Percentiles rank a stretch among this genome's conserved stretches.
Evolutionary conservation across 2,797 vertebrate genomes (phyloP).

Genomic region (Petrocephalus sullivani): DNA sequence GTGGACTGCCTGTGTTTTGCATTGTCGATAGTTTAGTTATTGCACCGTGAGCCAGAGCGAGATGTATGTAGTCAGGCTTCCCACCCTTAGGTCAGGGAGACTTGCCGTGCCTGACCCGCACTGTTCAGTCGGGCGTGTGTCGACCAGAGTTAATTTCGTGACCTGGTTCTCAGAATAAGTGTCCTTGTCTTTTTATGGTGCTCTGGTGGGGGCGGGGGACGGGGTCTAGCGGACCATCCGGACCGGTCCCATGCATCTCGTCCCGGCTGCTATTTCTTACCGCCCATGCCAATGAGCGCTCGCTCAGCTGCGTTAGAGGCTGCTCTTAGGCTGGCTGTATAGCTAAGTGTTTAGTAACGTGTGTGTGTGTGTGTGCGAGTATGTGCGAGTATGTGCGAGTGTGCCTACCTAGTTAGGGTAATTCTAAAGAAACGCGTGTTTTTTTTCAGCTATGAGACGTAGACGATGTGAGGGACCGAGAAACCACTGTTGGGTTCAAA

Average conservation of each 20-base stretch:
- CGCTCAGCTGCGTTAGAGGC: not conserved
- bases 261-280: not conserved
- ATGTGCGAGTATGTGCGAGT: not conserved
- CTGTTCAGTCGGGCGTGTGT: slow-evolving; percentile 21
- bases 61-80: too few relatives aligned
- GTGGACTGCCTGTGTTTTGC: not conserved
- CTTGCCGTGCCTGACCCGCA: not conserved
- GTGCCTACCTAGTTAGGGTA: not conserved
- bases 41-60: not conserved
- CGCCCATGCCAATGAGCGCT: not conserved
- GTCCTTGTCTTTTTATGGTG: slow-evolving; percentile 30
- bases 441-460: not conserved
- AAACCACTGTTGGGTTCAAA: not conserved
- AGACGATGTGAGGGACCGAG: not conserved
- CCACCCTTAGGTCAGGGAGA: not conserved
- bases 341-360: not conserved
- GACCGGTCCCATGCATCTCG: not conserved
- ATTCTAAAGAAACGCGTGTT: too few relatives aligned
- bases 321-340: too few relatives aligned
- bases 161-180: slow-evolving; percentile 46
- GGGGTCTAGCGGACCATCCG: not conserved
- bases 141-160: slow-evolving; percentile 45
- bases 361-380: not conserved
- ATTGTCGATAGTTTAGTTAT: too few relatives aligned
- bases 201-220: not conserved